phyloP scores from a whole-genome alignment of 1,140 invertebrate genomes.

The Dendrolimus punctatus region DNA sequence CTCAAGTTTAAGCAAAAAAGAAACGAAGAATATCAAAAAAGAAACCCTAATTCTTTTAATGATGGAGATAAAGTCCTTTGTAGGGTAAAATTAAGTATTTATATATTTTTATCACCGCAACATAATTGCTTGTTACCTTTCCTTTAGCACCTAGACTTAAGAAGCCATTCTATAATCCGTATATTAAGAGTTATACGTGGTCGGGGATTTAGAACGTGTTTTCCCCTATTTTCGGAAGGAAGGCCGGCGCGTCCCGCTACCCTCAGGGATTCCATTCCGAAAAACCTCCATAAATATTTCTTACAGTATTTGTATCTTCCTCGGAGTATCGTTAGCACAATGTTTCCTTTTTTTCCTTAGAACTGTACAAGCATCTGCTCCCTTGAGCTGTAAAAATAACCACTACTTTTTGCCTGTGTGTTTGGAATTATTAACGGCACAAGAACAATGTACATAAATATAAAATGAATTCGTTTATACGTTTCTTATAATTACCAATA shows the following conservation, averaged over 20 bases:
- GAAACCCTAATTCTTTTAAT: background rate
- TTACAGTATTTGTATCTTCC: slow-evolving; percentile 69
- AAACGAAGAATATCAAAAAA: background rate
- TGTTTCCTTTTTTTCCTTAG: slow-evolving; percentile 53
- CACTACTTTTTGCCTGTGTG: background rate
- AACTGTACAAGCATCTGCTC: slow-evolving; percentile 45
- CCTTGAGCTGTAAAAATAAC: slow-evolving; percentile 15
- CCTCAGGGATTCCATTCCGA: slow-evolving; percentile 62
- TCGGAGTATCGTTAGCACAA: slow-evolving; percentile 64
- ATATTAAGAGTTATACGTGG: slow-evolving; percentile 68
- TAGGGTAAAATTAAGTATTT: slow-evolving; percentile 11
- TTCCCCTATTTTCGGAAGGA: slow-evolving; percentile 53
- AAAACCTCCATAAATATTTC: slow-evolving; percentile 72
- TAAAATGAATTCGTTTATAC: no score
- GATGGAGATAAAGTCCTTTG: slow-evolving; percentile 2
- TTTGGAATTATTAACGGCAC: background rate
- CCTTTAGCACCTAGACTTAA: slow-evolving; percentile 58
- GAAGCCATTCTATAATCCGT: slow-evolving; percentile 63
- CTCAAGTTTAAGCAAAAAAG: background rate
- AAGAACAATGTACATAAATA: background rate
- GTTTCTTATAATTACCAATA: no score
- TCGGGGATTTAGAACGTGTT: slow-evolving; percentile 62
- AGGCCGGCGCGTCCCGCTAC: slow-evolving; percentile 34
- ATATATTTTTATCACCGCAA: slow-evolving; percentile 17
- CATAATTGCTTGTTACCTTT: slow-evolving; percentile 66